Conservation (phyloP, 1,140 invertebrate genomes). For the Glossosoma conforme region DNA sequence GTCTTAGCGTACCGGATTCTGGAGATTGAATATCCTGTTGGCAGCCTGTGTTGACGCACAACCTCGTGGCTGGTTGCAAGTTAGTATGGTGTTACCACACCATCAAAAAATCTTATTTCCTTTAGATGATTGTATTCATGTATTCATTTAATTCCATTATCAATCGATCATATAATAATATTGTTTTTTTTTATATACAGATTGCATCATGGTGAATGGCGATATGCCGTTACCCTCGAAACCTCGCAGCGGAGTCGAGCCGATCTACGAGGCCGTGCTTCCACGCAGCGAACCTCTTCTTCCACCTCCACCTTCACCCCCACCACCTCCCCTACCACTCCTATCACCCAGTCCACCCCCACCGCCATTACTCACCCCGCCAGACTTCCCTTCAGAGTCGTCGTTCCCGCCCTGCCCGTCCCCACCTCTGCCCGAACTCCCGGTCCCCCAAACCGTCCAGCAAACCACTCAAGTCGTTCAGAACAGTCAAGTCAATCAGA, state of each 20-base stretch:
- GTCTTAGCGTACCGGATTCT: too few relatives aligned
- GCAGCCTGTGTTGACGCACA: too few relatives aligned
- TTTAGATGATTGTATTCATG: too few relatives aligned
- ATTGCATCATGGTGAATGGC: slow-evolving; percentile 25
- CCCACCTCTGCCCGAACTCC: slow-evolving; percentile 30
- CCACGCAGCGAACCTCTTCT: slow-evolving; percentile 35
- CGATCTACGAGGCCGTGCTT: slow-evolving; percentile 27
- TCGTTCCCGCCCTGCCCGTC: slow-evolving; percentile 32
- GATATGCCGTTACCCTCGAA: not conserved
- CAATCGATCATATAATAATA: too few relatives aligned
- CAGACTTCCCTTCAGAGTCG: too few relatives aligned
- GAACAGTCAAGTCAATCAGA: not conserved
- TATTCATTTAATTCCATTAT: too few relatives aligned
- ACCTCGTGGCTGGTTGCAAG: too few relatives aligned
- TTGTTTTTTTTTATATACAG: too few relatives aligned
- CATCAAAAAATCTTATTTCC: too few relatives aligned
- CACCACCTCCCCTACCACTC: slow-evolving; percentile 37
- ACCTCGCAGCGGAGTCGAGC: slow-evolving; percentile 13
- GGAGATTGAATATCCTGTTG: too few relatives aligned
- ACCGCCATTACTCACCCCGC: too few relatives aligned
- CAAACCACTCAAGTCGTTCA: slow-evolving; percentile 24
- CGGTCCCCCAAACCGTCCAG: not conserved
- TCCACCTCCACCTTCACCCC: slow-evolving; percentile 40
- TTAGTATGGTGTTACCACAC: too few relatives aligned
- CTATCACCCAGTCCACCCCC: slow-evolving; percentile 37